phyloP scores from a whole-genome alignment of 2,797 vertebrate species.

The Pogonophryne albipinna region DNA sequence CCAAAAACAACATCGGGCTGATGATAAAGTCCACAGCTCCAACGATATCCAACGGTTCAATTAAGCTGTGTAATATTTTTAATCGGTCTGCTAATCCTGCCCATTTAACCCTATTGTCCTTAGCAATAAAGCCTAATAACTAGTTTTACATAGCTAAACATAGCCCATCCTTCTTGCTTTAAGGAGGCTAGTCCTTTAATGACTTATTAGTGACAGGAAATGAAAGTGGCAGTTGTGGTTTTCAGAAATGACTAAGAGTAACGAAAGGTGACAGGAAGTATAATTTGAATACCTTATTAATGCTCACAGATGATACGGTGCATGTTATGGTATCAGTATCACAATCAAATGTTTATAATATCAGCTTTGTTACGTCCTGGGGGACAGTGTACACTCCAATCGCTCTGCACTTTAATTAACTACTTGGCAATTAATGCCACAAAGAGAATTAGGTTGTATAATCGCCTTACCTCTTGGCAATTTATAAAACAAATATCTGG shows the following conservation, averaged over 20 bases:
- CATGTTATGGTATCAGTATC: constrained; percentile 67
- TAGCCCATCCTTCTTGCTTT: constrained; percentile 47
- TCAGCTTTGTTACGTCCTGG: constrained; percentile 72
- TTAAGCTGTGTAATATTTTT: constrained; percentile 42
- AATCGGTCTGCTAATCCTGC: constrained; percentile 60
- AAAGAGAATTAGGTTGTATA: constrained; percentile 79
- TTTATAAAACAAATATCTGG: constrained; percentile 83
- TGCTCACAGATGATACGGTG: constrained; percentile 49
- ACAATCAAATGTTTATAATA: constrained; percentile 78
- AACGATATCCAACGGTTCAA: constrained; percentile 24
- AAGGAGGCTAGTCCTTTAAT: constrained; percentile 57
- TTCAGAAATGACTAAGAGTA: constrained; percentile 46
- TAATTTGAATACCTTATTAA: constrained; percentile 69
- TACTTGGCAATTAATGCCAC: constrained; percentile 83
- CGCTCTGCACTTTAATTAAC: constrained; percentile 84
- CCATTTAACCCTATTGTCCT: constrained; percentile 55
- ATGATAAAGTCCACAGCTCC: not conserved
- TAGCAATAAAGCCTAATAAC: constrained; percentile 66
- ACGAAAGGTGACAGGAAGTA: constrained; percentile 65
- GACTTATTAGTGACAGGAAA: constrained; percentile 62
- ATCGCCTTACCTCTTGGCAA: constrained; percentile 78
- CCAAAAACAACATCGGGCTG: constrained; percentile 2
- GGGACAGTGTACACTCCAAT: constrained; percentile 65
- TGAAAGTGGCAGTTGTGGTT: constrained; percentile 47
- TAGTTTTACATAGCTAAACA: constrained; percentile 60